phyloP scores from a whole-genome alignment of 2,888 invertebrate species.

The Strigamia transsilvanica region DNA sequence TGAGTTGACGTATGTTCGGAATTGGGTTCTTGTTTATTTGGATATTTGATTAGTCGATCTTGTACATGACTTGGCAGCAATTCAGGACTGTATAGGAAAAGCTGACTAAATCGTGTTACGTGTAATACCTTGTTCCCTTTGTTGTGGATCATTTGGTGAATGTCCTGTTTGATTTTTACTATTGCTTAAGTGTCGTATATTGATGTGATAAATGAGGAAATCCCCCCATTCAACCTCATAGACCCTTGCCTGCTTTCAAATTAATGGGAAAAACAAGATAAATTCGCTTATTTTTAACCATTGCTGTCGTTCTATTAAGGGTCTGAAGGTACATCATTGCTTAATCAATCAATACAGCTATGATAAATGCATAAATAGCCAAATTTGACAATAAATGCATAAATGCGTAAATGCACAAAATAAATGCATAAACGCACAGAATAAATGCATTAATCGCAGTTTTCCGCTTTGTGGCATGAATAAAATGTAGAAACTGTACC shows the following conservation, averaged over 20 bases:
- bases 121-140: not conserved
- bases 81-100: not conserved
- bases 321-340: too few relatives aligned
- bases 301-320: not conserved
- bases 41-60: not conserved
- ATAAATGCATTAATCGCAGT: too few relatives aligned
- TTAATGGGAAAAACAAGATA: not conserved
- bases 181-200: not conserved
- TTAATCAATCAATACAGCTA: too few relatives aligned
- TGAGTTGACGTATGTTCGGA: not conserved
- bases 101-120: not conserved
- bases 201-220: not conserved
- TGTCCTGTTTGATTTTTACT: conserved; percentile 2
- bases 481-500: too few relatives aligned
- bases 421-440: too few relatives aligned
- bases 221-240: not conserved
- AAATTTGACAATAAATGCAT: too few relatives aligned
- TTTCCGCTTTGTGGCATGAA: too few relatives aligned
- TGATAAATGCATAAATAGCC: too few relatives aligned
- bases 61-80: not conserved
- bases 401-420: too few relatives aligned
- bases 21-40: not conserved
- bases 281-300: not conserved
- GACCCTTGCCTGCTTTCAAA: not conserved
- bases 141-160: not conserved